Percentiles rank a stretch among this genome's conserved stretches.
Evolutionary conservation across 2,888 invertebrate genomes (phyloP).

Genomic region (Cyclophora punctaria): DNA sequence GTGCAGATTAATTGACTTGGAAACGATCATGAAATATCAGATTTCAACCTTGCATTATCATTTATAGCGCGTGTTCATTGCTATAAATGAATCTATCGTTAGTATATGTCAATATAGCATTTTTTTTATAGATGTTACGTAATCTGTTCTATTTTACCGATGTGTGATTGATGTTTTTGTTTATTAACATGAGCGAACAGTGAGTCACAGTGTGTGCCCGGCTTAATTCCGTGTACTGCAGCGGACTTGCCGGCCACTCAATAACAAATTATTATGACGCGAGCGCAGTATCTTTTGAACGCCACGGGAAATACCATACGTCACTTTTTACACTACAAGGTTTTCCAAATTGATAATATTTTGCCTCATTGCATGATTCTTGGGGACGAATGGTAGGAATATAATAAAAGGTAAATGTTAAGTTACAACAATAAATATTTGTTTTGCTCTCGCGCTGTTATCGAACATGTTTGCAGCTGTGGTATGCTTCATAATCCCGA

Average conservation of each 20-base stretch:
- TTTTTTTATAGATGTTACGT: slow-evolving; percentile 23
- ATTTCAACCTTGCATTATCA: slow-evolving; percentile 3
- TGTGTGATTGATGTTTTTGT: slow-evolving; percentile 33
- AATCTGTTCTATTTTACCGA: slow-evolving; percentile 28
- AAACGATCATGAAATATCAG: slow-evolving; percentile 4
- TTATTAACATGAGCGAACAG: slow-evolving; percentile 28
- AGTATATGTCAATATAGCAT: background rate
- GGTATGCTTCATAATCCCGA: no score
- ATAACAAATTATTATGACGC: slow-evolving; percentile 37
- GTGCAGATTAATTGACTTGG: background rate
- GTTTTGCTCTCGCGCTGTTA: no score
- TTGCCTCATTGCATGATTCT: no score
- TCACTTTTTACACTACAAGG: slow-evolving; percentile 22
- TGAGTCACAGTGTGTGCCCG: slow-evolving; percentile 47
- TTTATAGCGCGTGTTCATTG: slow-evolving; percentile 8
- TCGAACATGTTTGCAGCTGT: no score
- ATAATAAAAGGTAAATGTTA: no score
- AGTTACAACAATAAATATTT: no score
- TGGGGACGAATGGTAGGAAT: no score
- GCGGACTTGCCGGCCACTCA: slow-evolving; percentile 32
- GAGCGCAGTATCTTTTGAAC: slow-evolving; percentile 17
- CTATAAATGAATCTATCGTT: background rate
- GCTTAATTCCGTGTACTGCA: slow-evolving; percentile 35
- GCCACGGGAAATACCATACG: slow-evolving; percentile 50
- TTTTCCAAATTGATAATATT: background rate